Percentiles rank a stretch among this genome's conserved stretches.
Conservation (phyloP, 2,113 vertebrate genomes). For the Columba janthina region DNA sequence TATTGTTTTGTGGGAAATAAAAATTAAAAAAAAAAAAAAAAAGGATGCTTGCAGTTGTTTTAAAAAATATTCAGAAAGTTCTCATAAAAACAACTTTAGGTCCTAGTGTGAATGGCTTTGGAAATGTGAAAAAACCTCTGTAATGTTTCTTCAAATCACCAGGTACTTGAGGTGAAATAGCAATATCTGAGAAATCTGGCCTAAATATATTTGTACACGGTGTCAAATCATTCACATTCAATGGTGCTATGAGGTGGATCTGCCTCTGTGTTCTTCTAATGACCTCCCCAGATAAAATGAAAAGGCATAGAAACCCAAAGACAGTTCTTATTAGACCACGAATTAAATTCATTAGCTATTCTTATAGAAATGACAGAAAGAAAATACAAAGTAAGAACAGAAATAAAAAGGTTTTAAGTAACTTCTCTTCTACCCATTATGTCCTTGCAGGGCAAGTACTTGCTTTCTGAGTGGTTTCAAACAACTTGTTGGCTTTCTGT, state of each 20-base stretch:
- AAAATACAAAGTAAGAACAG: slow-evolving; percentile 18
- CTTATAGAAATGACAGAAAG: background rate
- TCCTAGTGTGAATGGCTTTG: background rate
- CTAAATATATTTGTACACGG: background rate
- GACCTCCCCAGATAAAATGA: background rate
- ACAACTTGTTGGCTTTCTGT: background rate
- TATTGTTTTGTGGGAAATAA: background rate
- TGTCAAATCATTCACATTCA: background rate
- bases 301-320: background rate
- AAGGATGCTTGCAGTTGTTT: background rate
- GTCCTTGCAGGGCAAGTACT: background rate
- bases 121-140: background rate
- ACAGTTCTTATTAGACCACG: slow-evolving; percentile 19
- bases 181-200: background rate
- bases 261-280: background rate
- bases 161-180: background rate
- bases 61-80: background rate
- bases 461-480: background rate
- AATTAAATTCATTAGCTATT: slow-evolving; percentile 38
- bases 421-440: background rate
- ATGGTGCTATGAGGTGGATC: background rate
- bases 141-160: background rate
- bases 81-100: background rate
- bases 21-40: background rate
- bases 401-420: slow-evolving; percentile 34